phyloP scores from a whole-genome alignment of 2,113 vertebrate species.

The Centropus unirufus region DNA sequence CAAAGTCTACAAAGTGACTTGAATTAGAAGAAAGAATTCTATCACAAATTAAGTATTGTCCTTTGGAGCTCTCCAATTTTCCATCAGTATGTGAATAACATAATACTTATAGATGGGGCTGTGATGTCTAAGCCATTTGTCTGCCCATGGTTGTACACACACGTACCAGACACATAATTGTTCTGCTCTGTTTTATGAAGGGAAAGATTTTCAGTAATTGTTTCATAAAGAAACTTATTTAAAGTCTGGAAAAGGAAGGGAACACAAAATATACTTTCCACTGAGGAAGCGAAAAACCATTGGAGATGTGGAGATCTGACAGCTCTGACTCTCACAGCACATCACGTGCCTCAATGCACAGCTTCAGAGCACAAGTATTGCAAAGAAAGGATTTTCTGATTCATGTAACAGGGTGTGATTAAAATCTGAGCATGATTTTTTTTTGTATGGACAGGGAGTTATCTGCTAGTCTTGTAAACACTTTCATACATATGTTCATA shows the following conservation, averaged over 20 bases:
- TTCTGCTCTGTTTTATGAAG: background rate
- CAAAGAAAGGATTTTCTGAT: background rate
- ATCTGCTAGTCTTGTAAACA: background rate
- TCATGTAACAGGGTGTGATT: background rate
- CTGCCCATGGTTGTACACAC: fast-evolving
- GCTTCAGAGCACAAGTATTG: background rate
- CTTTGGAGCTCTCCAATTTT: background rate
- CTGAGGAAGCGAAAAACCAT: background rate
- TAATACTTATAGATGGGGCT: background rate
- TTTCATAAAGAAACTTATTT: background rate
- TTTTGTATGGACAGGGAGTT: background rate
- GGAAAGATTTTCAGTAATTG: background rate
- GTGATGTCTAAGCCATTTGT: background rate
- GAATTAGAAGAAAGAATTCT: background rate
- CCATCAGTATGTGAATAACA: fast-evolving
- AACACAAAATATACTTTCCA: background rate
- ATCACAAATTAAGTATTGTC: background rate
- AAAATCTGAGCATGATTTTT: background rate
- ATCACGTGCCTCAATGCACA: background rate
- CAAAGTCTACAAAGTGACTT: background rate
- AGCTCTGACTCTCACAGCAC: background rate
- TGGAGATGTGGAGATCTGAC: background rate
- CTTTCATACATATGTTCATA: background rate
- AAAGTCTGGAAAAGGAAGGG: background rate
- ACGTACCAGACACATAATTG: background rate